Evolutionary conservation across 1,140 invertebrate species (phyloP).

Genomic region (Aphaenogaster floridana): DNA sequence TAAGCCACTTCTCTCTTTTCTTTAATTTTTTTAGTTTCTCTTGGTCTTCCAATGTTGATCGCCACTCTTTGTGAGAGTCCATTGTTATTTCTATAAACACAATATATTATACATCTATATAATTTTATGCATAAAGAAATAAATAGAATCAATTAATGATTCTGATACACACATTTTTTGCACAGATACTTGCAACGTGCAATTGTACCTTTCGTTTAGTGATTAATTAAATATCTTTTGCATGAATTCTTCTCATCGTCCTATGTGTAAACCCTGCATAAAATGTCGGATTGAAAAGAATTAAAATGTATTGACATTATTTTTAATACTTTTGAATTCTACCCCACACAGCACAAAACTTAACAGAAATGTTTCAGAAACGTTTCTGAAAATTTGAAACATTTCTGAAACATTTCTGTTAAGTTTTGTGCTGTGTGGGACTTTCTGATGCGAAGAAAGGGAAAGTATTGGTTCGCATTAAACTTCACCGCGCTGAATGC

Average conservation of each 20-base stretch:
- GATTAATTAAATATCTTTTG: neutral
- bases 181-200: neutral
- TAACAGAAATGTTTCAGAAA: no score
- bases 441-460: no score
- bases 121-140: neutral
- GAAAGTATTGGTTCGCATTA: no score
- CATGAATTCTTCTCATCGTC: neutral
- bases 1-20: neutral
- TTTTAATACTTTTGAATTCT: no score
- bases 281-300: no score
- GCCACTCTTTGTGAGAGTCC: neutral
- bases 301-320: no score
- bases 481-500: no score
- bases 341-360: no score
- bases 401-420: no score
- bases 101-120: neutral
- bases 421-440: no score
- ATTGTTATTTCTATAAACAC: neutral
- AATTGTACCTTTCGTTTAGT: neutral
- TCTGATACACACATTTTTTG: no score
- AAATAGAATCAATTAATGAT: neutral
- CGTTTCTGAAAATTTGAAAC: no score
- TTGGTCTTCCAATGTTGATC: neutral
- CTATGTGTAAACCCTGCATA: neutral
- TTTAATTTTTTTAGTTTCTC: neutral